Conservation (phyloP, 2,113 vertebrate genomes). For the Eolophus roseicapilla region DNA sequence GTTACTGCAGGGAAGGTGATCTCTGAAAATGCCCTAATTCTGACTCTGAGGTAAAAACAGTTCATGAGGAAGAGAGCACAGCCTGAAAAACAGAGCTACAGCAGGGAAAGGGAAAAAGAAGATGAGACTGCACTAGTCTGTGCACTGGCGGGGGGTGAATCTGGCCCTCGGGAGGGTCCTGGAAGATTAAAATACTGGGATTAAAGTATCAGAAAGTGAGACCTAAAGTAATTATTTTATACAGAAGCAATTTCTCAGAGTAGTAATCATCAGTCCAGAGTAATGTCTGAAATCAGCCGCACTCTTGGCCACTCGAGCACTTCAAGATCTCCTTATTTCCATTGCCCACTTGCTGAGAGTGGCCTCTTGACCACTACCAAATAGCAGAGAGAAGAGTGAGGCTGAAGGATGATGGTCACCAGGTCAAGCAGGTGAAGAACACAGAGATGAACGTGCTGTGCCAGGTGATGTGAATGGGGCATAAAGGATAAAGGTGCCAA, state of each 20-base stretch:
- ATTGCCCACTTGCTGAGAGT: neutral
- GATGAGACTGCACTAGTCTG: neutral
- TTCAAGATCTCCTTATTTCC: neutral
- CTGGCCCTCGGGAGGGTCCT: neutral
- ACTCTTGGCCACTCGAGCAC: neutral
- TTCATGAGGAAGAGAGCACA: neutral
- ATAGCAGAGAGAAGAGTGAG: neutral
- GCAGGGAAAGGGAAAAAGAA: neutral
- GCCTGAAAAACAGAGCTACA: neutral
- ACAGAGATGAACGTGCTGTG: accelerated
- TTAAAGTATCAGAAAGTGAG: neutral
- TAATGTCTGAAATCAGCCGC: neutral
- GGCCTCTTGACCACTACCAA: neutral
- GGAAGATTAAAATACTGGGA: neutral
- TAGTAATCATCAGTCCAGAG: neutral
- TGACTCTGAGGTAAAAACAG: neutral
- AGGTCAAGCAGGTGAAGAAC: neutral
- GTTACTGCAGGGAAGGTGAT: neutral
- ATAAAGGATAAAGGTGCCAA: neutral
- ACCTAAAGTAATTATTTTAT: neutral
- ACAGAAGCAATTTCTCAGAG: neutral
- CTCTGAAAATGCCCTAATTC: neutral
- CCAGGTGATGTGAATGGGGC: neutral
- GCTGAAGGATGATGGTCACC: neutral
- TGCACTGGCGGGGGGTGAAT: neutral